Evolutionary conservation across 2,888 invertebrate genomes (phyloP), one percentile per base, ranked within the genome.

Genomic region (Ophion ventricosus): DNA sequence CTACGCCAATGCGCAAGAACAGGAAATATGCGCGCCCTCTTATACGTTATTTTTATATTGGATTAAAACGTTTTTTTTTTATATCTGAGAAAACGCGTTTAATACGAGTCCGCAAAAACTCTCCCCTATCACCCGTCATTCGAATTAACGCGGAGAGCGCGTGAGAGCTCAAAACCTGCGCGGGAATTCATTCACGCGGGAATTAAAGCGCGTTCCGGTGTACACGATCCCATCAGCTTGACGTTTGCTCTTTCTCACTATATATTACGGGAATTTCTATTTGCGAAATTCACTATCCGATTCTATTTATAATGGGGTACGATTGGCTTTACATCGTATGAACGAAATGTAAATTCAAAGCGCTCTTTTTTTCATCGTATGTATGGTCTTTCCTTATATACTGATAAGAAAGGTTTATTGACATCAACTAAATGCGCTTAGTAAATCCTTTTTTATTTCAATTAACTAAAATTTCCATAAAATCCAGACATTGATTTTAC

Each of bases 151-250:
- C 57, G 29, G 59, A 10, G 26, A 49, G 25, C 81, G 70, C 76
- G 80, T 56, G 83, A 75, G 82, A 84, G 69, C 67, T 57, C 7
- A 26, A 83, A 80, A 72, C 43, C 54, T 26, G 77, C 72, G 77
- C 69, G 63, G n/a, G n/a, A 82, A 79, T 85, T 80, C 80, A 82
- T 85, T 86, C 84, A 81, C 82, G 85, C 75, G 78, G 74, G 70
- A 81, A 81, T 81, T 81, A 64, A 76, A 70, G 54, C 29, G 78
- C 70, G 26, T 81, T 70, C 81, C 63, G 61, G 70, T 77, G 74
- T 75, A 49, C 67, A 29, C 82, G 25, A 82, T 82, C 74, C 75
- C 76, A 63, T 67, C 61, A 61, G 23, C 23, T 59, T 63, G 10
- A 49, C 25, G 20, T 64, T 67, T 70, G 73, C 26, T 61, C 14